Conservation (phyloP, 1,140 invertebrate species). For the Limonius californicus region DNA sequence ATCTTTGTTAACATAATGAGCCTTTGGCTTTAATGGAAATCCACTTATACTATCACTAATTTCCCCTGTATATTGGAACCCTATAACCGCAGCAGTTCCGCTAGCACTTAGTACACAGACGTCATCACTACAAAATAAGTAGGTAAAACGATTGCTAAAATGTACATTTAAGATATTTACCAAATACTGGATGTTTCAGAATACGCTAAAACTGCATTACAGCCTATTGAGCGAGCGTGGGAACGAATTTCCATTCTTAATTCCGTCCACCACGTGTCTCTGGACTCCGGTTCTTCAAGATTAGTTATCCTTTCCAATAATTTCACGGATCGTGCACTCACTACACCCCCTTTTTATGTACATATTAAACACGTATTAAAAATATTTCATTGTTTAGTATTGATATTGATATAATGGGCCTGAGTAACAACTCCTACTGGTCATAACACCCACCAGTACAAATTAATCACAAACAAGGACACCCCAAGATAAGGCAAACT, state of each 20-base stretch:
- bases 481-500: too few relatives aligned
- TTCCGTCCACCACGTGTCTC: constrained; percentile 93
- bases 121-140: constrained; percentile 73
- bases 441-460: too few relatives aligned
- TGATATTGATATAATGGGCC: too few relatives aligned
- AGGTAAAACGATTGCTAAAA: too few relatives aligned
- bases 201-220: constrained; percentile 93
- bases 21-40: constrained; percentile 23
- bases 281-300: constrained; percentile 81
- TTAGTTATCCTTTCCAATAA: constrained; percentile 76
- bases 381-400: too few relatives aligned
- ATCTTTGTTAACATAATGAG: constrained; percentile 25
- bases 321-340: constrained; percentile 83
- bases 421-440: too few relatives aligned
- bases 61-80: constrained; percentile 51
- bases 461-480: too few relatives aligned
- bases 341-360: constrained; percentile 65
- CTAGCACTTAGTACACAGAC: constrained; percentile 90
- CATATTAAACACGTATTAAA: neutral
- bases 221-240: constrained; percentile 83
- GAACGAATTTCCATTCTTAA: constrained; percentile 89
- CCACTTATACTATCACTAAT: constrained; percentile 25
- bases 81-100: constrained; percentile 88
- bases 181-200: constrained; percentile 85
- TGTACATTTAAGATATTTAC: constrained; percentile 56